These are phyloP conservation scores for Octonoba sinensis DNA, from an alignment of 2,888 invertebrate genomes.

Conservation along the genomic window DNA sequence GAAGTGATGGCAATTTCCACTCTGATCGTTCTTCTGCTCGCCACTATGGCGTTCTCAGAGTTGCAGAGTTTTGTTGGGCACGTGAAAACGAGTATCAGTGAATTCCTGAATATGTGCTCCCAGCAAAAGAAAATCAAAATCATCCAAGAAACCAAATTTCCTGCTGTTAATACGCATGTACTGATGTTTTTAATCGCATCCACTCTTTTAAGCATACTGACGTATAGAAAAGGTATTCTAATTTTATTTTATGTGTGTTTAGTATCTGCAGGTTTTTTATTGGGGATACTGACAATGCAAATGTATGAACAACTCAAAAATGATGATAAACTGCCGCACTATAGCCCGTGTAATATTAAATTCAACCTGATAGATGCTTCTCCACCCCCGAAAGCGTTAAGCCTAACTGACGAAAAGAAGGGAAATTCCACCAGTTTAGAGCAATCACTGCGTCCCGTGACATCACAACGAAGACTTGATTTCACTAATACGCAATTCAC, in stretches of 20 bases:
- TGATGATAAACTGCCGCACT: neutral
- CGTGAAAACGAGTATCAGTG: neutral
- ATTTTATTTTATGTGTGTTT: neutral
- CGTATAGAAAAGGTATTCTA: neutral
- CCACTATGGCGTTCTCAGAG: neutral
- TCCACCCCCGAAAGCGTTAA: neutral
- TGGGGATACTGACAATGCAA: neutral
- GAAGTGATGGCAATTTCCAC: neutral
- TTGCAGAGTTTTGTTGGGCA: neutral
- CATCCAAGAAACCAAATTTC: no score
- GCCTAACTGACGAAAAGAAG: no score
- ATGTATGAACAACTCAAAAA: neutral
- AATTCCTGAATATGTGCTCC: neutral
- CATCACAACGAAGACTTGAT: no score
- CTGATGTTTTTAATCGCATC: neutral
- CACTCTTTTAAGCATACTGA: neutral
- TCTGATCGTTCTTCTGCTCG: neutral
- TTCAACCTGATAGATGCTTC: neutral
- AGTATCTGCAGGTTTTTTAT: neutral
- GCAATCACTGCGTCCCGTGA: no score
- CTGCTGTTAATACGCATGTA: no score
- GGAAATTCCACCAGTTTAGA: no score
- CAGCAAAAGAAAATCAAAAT: neutral
- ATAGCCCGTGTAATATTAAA: constrained; percentile 6
- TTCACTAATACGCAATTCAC: no score